phyloP scores from a whole-genome alignment of 2,113 vertebrate species.

The Lepus europaeus region DNA sequence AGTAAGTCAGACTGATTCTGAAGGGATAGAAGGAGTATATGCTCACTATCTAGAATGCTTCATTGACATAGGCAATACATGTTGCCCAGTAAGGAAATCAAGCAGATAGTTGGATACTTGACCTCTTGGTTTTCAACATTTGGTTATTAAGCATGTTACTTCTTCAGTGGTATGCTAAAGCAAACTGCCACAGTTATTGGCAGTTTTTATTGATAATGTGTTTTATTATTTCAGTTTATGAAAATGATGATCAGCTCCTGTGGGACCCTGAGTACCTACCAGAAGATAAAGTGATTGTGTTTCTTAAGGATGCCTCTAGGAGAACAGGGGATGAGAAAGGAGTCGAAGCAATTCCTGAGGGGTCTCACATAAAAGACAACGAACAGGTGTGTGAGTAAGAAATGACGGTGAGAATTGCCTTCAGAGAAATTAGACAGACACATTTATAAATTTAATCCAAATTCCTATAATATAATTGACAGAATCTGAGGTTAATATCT shows the following conservation, averaged over 20 bases:
- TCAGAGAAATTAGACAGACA: background rate
- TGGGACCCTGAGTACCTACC: conserved; percentile 96
- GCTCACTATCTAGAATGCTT: background rate
- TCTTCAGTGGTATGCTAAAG: background rate
- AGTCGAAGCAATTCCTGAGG: conserved; percentile 96
- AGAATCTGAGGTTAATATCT: background rate
- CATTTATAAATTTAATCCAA: background rate
- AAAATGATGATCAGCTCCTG: conserved; percentile 98
- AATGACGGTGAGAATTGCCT: background rate
- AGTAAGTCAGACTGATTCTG: background rate
- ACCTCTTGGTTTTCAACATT: background rate
- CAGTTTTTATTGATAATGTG: conserved; percentile 14
- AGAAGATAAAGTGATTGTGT: conserved; percentile 95
- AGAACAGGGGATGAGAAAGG: conserved; percentile 95
- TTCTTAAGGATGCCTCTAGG: conserved; percentile 94
- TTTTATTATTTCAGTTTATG: conserved; percentile 91
- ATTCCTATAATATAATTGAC: background rate
- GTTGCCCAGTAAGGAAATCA: background rate
- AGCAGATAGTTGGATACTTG: background rate
- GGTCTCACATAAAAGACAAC: conserved; percentile 97
- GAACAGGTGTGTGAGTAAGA: conserved; percentile 91
- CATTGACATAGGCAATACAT: background rate
- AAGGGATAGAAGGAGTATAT: background rate
- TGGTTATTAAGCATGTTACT: background rate
- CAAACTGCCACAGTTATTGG: background rate